phyloP scores from a whole-genome alignment of 2,888 invertebrate species.

The Pilophorus perplexus region DNA sequence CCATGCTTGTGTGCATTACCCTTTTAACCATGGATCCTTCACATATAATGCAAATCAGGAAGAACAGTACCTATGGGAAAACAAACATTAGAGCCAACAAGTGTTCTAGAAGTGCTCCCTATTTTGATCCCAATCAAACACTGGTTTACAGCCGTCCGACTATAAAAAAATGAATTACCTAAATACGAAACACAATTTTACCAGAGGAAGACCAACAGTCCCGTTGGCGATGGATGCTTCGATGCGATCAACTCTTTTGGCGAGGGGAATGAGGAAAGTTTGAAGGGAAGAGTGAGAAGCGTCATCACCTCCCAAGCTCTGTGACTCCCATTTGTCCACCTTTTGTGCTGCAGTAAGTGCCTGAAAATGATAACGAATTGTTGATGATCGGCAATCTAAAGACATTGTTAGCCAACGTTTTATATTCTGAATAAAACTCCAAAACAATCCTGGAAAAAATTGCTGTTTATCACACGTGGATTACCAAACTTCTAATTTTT shows the following conservation, averaged over 20 bases:
- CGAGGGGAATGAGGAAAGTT: conserved; percentile 3
- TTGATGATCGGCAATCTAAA: background rate
- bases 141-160: no score
- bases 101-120: no score
- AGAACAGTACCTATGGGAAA: no score
- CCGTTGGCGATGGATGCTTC: conserved; percentile 7
- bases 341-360: conserved; percentile 6
- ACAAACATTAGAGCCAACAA: no score
- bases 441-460: background rate
- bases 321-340: conserved; percentile 5
- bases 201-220: background rate
- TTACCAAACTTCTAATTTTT: background rate
- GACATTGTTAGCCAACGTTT: background rate
- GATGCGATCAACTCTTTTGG: background rate
- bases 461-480: background rate
- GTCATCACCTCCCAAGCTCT: background rate
- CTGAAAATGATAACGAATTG: background rate
- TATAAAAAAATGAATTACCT: no score
- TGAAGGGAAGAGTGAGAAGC: background rate
- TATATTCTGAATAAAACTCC: background rate
- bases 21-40: no score
- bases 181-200: no score
- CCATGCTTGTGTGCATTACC: no score
- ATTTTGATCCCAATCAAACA: no score
- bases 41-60: no score